A percentile compares a stretch with the other conserved stretches of the same genome.
Conservation (phyloP, 2,113 vertebrate species). For the Perca fluviatilis region DNA sequence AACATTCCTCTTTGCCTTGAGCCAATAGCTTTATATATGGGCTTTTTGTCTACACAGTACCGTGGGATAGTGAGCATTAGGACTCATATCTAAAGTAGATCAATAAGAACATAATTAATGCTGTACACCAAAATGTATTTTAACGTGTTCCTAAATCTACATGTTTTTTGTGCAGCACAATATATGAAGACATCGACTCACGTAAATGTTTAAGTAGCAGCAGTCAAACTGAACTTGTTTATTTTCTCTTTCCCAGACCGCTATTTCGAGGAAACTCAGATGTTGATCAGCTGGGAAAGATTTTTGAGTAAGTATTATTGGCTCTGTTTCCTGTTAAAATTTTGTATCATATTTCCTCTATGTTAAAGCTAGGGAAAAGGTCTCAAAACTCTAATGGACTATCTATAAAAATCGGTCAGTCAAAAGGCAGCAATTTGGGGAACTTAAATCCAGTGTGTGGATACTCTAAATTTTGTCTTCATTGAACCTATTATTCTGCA, state of each 20-base stretch:
- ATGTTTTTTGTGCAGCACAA: neutral
- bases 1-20: slow-evolving; percentile 59
- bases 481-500: neutral
- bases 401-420: neutral
- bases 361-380: neutral
- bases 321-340: neutral
- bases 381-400: neutral
- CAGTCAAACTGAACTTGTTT: slow-evolving; percentile 32
- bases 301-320: slow-evolving; percentile 94
- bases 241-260: slow-evolving; percentile 85
- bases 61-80: slow-evolving; percentile 11
- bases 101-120: neutral
- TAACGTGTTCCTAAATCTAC: neutral
- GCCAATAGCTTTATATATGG: slow-evolving; percentile 38
- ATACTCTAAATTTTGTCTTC: neutral
- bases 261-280: slow-evolving; percentile 98
- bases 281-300: slow-evolving; percentile 98
- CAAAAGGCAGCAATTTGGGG: neutral
- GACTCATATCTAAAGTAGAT: neutral
- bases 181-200: neutral
- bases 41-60: slow-evolving; percentile 12
- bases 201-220: slow-evolving; percentile 8
- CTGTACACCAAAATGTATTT: slow-evolving; percentile 2
- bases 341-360: neutral
- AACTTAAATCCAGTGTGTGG: neutral